Evolutionary conservation across 2,797 vertebrate genomes (phyloP).

Genomic region (Dendrocincla tyrannina): DNA sequence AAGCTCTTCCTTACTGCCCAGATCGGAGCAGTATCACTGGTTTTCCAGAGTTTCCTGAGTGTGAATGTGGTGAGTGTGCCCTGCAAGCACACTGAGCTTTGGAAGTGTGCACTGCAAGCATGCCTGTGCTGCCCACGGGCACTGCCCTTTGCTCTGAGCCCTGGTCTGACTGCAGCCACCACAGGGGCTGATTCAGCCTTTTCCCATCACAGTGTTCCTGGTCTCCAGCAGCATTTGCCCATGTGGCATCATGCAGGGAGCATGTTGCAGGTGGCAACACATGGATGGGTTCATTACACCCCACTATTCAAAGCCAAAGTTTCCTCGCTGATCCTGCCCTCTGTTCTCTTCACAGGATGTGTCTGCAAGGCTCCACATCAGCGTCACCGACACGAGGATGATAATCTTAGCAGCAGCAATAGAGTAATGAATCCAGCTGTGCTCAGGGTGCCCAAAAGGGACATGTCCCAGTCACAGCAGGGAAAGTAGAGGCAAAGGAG

Average conservation of each 20-base stretch:
- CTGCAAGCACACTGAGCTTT: rapidly evolving
- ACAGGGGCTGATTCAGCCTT: background rate
- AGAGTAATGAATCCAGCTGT: background rate
- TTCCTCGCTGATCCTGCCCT: background rate
- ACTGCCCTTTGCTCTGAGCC: background rate
- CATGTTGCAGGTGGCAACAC: rapidly evolving
- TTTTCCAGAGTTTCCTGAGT: conserved; percentile 35
- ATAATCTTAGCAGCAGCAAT: background rate
- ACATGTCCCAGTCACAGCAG: rapidly evolving
- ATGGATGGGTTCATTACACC: rapidly evolving
- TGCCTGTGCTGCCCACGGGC: rapidly evolving
- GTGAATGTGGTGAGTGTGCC: background rate
- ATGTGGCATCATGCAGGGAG: rapidly evolving
- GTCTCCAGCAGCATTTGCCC: rapidly evolving
- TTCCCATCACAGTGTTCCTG: rapidly evolving
- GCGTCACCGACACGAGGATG: background rate
- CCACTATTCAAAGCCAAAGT: rapidly evolving
- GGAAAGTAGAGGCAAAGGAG: background rate
- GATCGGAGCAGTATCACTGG: rapidly evolving
- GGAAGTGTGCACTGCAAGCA: rapidly evolving
- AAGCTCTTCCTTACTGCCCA: conserved; percentile 30
- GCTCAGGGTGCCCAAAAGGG: rapidly evolving
- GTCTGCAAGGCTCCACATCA: conserved; percentile 1
- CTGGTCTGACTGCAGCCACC: rapidly evolving
- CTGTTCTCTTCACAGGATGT: background rate